A percentile compares a stretch with the other conserved stretches of the same genome.
phyloP scores from a whole-genome alignment of 1,140 invertebrate species.

The Wiebesia pumilae region DNA sequence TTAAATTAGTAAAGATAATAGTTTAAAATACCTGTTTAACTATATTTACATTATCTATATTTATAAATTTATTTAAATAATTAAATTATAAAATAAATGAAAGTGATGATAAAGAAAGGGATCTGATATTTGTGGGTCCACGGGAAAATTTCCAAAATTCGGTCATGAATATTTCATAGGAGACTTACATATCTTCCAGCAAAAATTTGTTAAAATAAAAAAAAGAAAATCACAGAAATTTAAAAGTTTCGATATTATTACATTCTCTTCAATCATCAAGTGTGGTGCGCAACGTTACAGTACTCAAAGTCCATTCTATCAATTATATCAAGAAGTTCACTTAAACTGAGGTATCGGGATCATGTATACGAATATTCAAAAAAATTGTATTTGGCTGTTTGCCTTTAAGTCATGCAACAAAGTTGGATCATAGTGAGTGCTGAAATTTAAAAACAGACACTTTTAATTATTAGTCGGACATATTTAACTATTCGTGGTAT shows the following conservation, averaged over 20 bases:
- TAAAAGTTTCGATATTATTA: background rate
- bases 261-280: background rate
- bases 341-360: background rate
- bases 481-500: background rate
- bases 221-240: background rate
- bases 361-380: background rate
- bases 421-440: too few relatives aligned
- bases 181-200: background rate
- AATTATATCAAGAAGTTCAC: too few relatives aligned
- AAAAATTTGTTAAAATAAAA: conserved; percentile 21
- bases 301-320: background rate
- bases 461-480: too few relatives aligned
- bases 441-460: too few relatives aligned
- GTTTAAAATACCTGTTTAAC: background rate
- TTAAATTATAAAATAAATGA: background rate
- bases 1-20: background rate
- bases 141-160: background rate
- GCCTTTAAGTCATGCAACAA: too few relatives aligned
- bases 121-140: background rate
- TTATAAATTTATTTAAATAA: background rate
- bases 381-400: background rate
- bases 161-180: background rate
- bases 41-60: background rate
- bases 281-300: background rate
- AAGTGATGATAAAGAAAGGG: background rate